phyloP scores from a whole-genome alignment of 1,140 invertebrate genomes.

The Zeugodacus cucurbitae region DNA sequence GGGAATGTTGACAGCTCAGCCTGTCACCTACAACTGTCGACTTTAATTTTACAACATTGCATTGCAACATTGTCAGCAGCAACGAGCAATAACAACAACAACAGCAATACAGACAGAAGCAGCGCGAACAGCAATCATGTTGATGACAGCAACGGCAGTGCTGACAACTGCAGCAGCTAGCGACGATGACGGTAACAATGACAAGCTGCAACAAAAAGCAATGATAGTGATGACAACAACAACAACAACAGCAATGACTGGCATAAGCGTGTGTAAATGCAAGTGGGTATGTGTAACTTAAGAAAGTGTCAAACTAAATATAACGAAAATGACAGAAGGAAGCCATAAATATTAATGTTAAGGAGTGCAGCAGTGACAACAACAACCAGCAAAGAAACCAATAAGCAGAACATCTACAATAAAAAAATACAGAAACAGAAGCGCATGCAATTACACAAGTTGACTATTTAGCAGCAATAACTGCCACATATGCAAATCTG shows the following conservation, averaged over 20 bases:
- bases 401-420: background rate
- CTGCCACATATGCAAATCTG: background rate
- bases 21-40: constrained; percentile 59
- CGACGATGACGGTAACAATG: constrained; percentile 46
- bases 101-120: constrained; percentile 25
- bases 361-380: constrained; percentile 52
- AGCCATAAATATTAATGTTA: constrained; percentile 62
- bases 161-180: constrained; percentile 34
- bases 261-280: background rate
- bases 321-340: constrained; percentile 65
- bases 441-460: constrained; percentile 10
- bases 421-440: background rate
- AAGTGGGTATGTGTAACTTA: constrained; percentile 52
- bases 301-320: constrained; percentile 65
- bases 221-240: background rate
- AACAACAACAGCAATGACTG: background rate
- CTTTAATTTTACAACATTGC: constrained; percentile 52
- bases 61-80: constrained; percentile 24
- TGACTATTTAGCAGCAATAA: constrained; percentile 27
- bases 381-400: background rate
- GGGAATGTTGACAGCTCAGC: constrained; percentile 61
- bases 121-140: constrained; percentile 11
- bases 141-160: background rate
- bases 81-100: background rate
- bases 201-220: constrained; percentile 18